Evolutionary conservation across 2,113 vertebrate species (phyloP).

Genomic region (Parus major): DNA sequence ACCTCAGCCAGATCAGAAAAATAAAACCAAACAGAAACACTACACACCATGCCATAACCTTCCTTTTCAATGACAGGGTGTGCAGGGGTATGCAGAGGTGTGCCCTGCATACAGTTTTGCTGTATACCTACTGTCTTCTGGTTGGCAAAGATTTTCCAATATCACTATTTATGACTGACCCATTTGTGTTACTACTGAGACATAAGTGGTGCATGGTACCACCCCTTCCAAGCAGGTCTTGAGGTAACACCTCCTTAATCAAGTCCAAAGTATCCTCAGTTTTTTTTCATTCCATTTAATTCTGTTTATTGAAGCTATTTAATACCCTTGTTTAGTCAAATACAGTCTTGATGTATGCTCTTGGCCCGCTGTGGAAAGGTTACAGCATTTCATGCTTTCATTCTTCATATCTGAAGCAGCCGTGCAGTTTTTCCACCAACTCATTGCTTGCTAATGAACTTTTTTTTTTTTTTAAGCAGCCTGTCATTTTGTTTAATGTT

Average conservation of each 20-base stretch:
- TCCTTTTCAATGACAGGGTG: not conserved
- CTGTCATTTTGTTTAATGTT: conserved; percentile 79
- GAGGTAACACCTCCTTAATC: conserved; percentile 57
- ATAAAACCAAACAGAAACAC: not conserved
- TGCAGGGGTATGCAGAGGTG: not conserved
- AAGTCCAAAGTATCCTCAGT: conserved; percentile 25
- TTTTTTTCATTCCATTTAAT: conserved; percentile 57
- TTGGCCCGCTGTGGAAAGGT: conserved; percentile 33
- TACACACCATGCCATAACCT: not conserved
- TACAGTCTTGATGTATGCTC: conserved; percentile 25
- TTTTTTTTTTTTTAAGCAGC: conserved; percentile 48
- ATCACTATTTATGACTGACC: not conserved
- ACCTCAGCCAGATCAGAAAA: not conserved
- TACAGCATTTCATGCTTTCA: conserved; percentile 25
- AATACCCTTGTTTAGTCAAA: conserved; percentile 47
- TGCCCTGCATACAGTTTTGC: not conserved
- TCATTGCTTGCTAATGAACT: conserved; percentile 71
- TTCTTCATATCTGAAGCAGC: conserved; percentile 56
- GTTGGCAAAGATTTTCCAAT: not conserved
- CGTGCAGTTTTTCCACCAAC: conserved; percentile 44
- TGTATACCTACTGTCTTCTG: not conserved
- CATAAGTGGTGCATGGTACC: not conserved
- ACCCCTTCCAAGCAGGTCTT: conserved; percentile 19
- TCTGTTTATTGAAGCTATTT: conserved; percentile 42
- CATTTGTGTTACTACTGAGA: not conserved